A percentile compares a stretch with the other conserved stretches of the same genome.
These are phyloP conservation scores for Iguana delicatissima DNA, from an alignment of 2,797 vertebrate genomes.

Conservation along the genomic window DNA sequence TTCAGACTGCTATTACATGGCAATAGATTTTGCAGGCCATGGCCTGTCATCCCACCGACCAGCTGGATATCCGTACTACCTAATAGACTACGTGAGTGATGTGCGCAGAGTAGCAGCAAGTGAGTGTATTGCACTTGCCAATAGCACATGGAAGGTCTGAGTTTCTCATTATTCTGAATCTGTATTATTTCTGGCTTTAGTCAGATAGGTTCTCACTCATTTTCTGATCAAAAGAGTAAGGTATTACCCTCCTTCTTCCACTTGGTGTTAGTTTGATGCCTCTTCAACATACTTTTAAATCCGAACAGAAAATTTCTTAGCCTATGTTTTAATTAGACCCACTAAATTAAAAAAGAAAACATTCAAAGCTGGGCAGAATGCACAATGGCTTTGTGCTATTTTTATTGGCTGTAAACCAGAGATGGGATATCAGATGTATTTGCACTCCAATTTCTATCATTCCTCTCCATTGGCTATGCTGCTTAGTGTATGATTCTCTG, in stretches of 20 bases:
- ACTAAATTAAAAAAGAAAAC: neutral
- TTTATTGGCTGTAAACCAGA: neutral
- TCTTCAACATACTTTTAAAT: neutral
- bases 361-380: neutral
- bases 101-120: slow-evolving; percentile 83
- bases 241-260: neutral
- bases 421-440: neutral
- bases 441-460: neutral
- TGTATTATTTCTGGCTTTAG: neutral
- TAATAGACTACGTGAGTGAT: slow-evolving; percentile 85
- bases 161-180: neutral
- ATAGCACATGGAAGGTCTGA: neutral
- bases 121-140: slow-evolving; percentile 57
- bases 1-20: slow-evolving; percentile 86
- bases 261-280: neutral
- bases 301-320: neutral
- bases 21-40: slow-evolving; percentile 90
- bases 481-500: neutral
- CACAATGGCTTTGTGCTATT: no score
- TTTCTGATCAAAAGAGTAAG: neutral
- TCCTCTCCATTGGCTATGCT: neutral
- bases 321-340: neutral
- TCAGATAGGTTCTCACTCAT: neutral
- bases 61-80: slow-evolving; percentile 82
- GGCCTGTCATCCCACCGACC: slow-evolving; percentile 89